Evolutionary conservation across 2,888 invertebrate species (phyloP).

Genomic region (Glyphotaelius pellucidus): DNA sequence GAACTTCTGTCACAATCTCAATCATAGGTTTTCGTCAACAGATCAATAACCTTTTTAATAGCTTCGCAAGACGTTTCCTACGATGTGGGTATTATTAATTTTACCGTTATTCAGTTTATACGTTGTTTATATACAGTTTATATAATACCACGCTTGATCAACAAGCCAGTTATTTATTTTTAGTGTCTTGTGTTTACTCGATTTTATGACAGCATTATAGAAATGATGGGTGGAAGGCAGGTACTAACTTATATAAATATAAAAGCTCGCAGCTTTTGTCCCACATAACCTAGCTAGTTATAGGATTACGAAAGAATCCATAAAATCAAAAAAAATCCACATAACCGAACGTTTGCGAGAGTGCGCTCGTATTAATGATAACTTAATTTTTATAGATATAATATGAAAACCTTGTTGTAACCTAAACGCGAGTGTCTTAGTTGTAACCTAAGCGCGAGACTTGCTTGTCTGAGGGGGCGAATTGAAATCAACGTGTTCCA

Average conservation of each 20-base stretch:
- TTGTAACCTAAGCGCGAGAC: no score
- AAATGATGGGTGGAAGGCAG: neutral
- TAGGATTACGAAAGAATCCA: no score
- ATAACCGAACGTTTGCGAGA: no score
- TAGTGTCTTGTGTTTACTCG: neutral
- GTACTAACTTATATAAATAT: neutral
- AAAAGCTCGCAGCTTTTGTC: neutral
- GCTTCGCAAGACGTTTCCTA: neutral
- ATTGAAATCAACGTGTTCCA: no score
- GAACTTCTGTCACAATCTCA: neutral
- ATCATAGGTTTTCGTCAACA: neutral
- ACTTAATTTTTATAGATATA: neutral
- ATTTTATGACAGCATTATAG: neutral
- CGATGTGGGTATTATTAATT: neutral
- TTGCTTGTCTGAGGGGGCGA: no score
- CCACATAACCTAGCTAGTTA: no score
- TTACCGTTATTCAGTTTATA: neutral
- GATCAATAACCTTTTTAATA: neutral
- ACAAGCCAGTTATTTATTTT: neutral
- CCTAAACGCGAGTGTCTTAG: no score
- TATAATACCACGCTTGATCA: neutral
- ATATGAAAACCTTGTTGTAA: neutral
- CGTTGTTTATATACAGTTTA: no score
- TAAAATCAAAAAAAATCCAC: no score
- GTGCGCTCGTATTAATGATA: neutral